Evolutionary conservation across 2,113 vertebrate genomes (phyloP), one percentile per base, ranked within the genome.

Genomic region (Oophaga pumilio): DNA sequence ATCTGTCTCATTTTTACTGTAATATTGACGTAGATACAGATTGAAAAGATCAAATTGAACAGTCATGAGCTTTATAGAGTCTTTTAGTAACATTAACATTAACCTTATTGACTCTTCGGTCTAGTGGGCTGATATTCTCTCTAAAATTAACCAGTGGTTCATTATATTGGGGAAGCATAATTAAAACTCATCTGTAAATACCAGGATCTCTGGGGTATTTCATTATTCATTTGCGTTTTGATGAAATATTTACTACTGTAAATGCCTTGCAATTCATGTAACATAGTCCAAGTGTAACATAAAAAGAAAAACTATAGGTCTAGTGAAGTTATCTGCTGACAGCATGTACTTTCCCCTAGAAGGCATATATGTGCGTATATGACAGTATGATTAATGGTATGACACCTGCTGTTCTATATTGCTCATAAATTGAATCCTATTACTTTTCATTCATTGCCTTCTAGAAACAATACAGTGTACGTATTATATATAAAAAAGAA

Each of bases 241-340:
- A 64, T 68, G n/a, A 83, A 83, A 83, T 43, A 43, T 83, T 49
- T 49, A 69, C 43, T 83, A n/a, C n/a, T n/a, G n/a, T n/a, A 53
- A 83, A 69, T 69, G 62, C 43, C 43, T 52, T 68, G 49, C 24
- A 69, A 52, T 69, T 49, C 81, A 68, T 83, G 18, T 69, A 68
- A 52, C 12, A 68, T 5, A 52, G 43, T 64, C 43, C n/a, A 66
- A 50, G 17, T 49, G 60, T 13, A 82, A 82, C 60, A 66, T 82
- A 66, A 66, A 66, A 66, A 64, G 22, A 17, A 64, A 43, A 13
- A 20, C 56, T 80, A 60, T 43, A 60, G 57, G 28, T 26, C 78
- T 18, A 26, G 78, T 62, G 78, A 80, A 60, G 33, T 83, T 83
- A 83, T 83, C 49, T 69, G 62, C 81, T 83, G 81, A 83, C 81